Conservation (phyloP, 2,113 vertebrate species). For the Garra rufa region DNA sequence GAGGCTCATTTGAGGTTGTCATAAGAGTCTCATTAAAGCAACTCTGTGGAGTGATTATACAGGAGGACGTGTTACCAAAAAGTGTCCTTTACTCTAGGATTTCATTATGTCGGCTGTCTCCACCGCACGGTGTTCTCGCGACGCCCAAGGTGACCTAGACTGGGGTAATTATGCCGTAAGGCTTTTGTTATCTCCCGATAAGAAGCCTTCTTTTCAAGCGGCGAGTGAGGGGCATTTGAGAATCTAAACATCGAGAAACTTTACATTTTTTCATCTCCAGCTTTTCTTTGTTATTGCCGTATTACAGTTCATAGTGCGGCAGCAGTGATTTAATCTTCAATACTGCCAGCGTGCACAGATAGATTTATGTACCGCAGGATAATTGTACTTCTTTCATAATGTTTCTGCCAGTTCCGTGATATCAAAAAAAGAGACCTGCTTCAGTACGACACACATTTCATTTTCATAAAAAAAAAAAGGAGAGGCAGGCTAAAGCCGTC, state of each 20-base stretch:
- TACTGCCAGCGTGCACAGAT: constrained; percentile 48
- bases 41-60: constrained; percentile 46
- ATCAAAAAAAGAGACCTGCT: neutral
- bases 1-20: constrained; percentile 36
- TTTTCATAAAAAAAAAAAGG: constrained; percentile 39
- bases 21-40: constrained; percentile 42
- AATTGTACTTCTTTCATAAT: constrained; percentile 56
- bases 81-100: constrained; percentile 42
- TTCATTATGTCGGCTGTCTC: constrained; percentile 40
- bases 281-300: constrained; percentile 65
- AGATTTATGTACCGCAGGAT: constrained; percentile 60
- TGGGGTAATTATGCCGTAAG: constrained; percentile 64
- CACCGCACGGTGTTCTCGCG: constrained; percentile 16
- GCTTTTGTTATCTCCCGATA: constrained; percentile 65
- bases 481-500: constrained; percentile 1
- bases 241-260: constrained; percentile 63
- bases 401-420: constrained; percentile 3
- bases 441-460: constrained; percentile 10
- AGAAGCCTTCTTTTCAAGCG: constrained; percentile 58
- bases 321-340: constrained; percentile 68
- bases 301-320: constrained; percentile 62
- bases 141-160: constrained; percentile 69
- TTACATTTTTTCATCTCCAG: constrained; percentile 67
- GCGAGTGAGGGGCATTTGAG: constrained; percentile 59
- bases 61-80: constrained; percentile 57